These are phyloP conservation scores for Tanypteryx hageni DNA, from an alignment of 2,888 invertebrate species.

Conservation along the genomic window DNA sequence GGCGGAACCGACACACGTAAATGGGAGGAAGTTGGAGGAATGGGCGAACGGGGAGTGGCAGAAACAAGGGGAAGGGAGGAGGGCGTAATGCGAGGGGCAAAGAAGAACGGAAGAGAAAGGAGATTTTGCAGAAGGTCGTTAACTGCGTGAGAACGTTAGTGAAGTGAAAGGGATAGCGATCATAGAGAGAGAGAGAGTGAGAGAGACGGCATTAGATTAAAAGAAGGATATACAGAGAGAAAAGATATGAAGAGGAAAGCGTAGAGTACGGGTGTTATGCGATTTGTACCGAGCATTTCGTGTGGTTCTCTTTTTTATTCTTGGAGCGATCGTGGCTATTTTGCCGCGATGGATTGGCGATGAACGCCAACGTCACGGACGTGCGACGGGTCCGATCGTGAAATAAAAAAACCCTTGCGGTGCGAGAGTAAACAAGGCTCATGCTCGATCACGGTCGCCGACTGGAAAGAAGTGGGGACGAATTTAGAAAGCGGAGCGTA, in stretches of 20 bases:
- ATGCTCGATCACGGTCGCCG: no score
- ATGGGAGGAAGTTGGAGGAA: background rate
- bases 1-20: background rate
- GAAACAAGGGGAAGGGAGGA: background rate
- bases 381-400: no score
- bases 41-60: background rate
- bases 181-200: background rate
- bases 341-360: no score
- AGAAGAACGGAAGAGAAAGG: constrained; percentile 32
- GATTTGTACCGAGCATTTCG: no score
- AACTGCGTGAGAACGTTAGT: constrained; percentile 32
- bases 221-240: background rate
- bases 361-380: no score
- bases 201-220: constrained; percentile 7
- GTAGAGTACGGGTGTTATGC: background rate
- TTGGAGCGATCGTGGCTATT: no score
- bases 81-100: background rate
- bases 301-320: no score
- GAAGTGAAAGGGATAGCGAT: constrained; percentile 46
- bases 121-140: constrained; percentile 23
- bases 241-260: background rate
- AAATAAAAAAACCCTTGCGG: no score
- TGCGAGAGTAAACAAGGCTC: no score
- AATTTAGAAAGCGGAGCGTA: no score
- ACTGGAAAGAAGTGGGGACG: no score